Percentiles rank a stretch among this genome's conserved stretches.
phyloP scores from a whole-genome alignment of 2,888 invertebrate species.

The Cephus rjabovi region DNA sequence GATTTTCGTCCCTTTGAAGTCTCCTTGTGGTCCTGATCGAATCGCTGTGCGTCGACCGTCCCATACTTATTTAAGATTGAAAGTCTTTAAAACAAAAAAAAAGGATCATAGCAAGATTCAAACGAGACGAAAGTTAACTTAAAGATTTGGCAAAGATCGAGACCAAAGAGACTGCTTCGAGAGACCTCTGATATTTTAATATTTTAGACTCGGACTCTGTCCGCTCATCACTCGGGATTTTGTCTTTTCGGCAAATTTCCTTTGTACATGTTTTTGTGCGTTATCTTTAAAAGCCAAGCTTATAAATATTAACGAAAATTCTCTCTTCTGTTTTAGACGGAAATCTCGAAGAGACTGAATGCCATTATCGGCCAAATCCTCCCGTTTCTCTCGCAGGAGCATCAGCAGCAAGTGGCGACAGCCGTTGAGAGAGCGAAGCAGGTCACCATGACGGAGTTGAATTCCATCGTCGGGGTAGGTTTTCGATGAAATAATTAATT shows the following conservation, averaged over 20 bases:
- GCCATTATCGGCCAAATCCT: conserved; percentile 96
- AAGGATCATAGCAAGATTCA: not conserved
- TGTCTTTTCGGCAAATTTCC: not conserved
- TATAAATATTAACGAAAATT: not conserved
- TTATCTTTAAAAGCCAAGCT: not conserved
- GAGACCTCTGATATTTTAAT: no score
- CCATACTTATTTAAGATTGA: not conserved
- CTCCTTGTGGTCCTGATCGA: not conserved
- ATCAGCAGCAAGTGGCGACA: conserved; percentile 95
- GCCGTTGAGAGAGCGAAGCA: conserved; percentile 98
- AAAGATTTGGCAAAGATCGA: not conserved
- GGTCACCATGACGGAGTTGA: conserved; percentile 97
- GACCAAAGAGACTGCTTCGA: not conserved
- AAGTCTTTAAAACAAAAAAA: not conserved
- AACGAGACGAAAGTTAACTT: not conserved
- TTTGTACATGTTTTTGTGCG: not conserved
- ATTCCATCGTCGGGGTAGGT: conserved; percentile 97
- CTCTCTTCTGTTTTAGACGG: conserved; percentile 80
- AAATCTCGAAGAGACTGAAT: conserved; percentile 97
- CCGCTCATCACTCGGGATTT: not conserved
- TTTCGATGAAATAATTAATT: conserved; percentile 21
- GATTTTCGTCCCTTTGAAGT: not conserved
- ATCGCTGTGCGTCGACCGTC: not conserved
- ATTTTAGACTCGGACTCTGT: not conserved
- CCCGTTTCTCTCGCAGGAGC: conserved; percentile 95